A percentile compares a stretch with the other conserved stretches of the same genome.
Conservation (phyloP, 30 jellyfish, hydroid and myxozoan genomes). For the Hydractinia symbiolongicarpus region DNA sequence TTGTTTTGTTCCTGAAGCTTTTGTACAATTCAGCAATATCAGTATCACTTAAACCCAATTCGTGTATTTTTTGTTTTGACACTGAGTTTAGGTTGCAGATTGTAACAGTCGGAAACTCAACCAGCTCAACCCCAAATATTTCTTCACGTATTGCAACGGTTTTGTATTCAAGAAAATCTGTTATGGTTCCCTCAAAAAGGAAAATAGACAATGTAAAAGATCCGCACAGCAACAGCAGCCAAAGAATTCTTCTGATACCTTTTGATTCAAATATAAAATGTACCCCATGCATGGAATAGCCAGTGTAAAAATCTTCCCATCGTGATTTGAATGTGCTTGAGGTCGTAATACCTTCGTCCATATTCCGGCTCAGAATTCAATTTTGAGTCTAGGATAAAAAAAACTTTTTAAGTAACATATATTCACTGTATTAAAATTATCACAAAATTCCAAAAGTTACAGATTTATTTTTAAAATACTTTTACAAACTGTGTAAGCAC, state of each 20-base stretch:
- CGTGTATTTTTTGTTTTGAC: background rate
- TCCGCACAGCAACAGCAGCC: background rate
- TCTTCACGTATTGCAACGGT: background rate
- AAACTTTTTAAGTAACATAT: too few species aligned
- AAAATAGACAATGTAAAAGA: background rate
- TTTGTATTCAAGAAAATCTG: background rate
- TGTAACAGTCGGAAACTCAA: background rate
- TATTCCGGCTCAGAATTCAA: too few species aligned
- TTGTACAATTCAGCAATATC: background rate
- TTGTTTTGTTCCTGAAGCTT: background rate
- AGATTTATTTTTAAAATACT: too few species aligned
- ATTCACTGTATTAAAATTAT: too few species aligned
- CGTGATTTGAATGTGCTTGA: background rate
- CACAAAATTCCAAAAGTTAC: too few species aligned
- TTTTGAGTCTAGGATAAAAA: too few species aligned
- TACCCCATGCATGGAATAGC: constrained; percentile 2
- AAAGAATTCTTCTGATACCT: background rate
- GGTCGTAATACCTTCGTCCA: too few species aligned
- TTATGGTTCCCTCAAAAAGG: constrained; percentile 1
- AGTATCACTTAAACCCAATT: background rate
- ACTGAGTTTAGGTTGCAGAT: constrained; percentile 7
- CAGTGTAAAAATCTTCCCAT: background rate
- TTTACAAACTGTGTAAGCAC: too few species aligned
- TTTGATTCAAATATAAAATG: constrained; percentile 12
- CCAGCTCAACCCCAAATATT: background rate